Evolutionary conservation across 2,888 invertebrate species (phyloP).

Genomic region (Melinaea menophilus): DNA sequence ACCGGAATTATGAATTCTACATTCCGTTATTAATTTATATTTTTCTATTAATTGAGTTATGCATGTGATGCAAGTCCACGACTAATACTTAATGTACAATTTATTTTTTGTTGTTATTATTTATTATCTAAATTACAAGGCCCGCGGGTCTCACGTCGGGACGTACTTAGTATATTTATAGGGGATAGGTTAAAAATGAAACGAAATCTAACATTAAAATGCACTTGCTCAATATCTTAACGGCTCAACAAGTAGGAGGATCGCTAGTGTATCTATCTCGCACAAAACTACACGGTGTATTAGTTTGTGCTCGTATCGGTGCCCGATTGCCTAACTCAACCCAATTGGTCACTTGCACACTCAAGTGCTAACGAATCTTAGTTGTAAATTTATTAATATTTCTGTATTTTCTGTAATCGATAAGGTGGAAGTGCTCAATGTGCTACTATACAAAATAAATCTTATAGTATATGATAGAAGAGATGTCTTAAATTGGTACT

Average conservation of each 20-base stretch:
- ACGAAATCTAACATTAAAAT: conserved; percentile 29
- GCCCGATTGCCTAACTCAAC: conserved; percentile 39
- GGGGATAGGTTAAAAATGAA: conserved; percentile 35
- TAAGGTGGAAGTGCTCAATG: conserved; percentile 54
- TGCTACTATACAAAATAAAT: not conserved
- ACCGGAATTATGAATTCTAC: conserved; percentile 75
- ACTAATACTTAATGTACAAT: conserved; percentile 63
- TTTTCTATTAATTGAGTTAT: conserved; percentile 46
- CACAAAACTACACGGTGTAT: conserved; percentile 61
- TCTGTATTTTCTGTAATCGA: not conserved
- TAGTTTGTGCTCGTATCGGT: conserved; percentile 55
- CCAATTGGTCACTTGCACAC: not conserved
- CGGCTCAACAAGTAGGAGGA: conserved; percentile 60
- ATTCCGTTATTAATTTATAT: conserved; percentile 70
- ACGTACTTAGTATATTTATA: conserved; percentile 46
- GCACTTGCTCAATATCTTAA: conserved; percentile 61
- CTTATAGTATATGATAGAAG: not conserved
- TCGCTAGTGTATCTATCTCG: conserved; percentile 45
- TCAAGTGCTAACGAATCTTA: conserved; percentile 27
- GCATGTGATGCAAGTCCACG: conserved; percentile 77
- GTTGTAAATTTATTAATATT: conserved; percentile 1
- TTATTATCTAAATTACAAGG: conserved; percentile 53
- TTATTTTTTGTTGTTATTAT: conserved; percentile 44
- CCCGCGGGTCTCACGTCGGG: conserved; percentile 29
- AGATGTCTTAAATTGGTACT: conserved; percentile 5